Conservation (phyloP, 1,140 invertebrate genomes). For the Anoplophora glabripennis region DNA sequence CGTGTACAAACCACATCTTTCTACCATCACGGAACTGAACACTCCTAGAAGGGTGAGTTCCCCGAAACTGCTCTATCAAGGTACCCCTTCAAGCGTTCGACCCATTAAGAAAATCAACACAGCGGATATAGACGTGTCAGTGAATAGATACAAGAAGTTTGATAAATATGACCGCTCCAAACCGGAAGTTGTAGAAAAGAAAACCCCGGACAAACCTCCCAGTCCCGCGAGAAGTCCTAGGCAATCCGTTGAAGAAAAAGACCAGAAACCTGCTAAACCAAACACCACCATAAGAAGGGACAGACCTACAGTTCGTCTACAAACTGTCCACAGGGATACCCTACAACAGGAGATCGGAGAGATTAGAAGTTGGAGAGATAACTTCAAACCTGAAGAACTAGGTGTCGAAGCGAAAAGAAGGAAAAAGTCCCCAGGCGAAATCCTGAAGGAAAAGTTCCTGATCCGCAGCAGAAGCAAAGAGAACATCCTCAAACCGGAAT, state of each 20-base stretch:
- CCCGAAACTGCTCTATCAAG: conserved; percentile 48
- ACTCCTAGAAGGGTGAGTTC: conserved; percentile 50
- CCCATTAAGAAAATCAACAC: conserved; percentile 71
- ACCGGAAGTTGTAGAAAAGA: conserved; percentile 37
- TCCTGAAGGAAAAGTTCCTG: conserved; percentile 72
- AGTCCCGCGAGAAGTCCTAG: conserved; percentile 42
- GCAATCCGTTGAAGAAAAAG: conserved; percentile 22
- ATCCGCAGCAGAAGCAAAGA: conserved; percentile 60
- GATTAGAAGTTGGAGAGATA: conserved; percentile 57
- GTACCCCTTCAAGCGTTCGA: conserved; percentile 50
- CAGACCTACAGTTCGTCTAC: conserved; percentile 67
- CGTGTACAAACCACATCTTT: conserved; percentile 67
- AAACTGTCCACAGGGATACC: conserved; percentile 53
- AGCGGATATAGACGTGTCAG: conserved; percentile 77
- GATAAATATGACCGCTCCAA: conserved; percentile 34
- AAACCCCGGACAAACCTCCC: conserved; percentile 44
- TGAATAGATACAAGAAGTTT: conserved; percentile 55
- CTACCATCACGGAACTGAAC: conserved; percentile 66
- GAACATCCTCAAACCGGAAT: conserved; percentile 27
- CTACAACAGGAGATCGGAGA: conserved; percentile 42
- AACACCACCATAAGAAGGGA: conserved; percentile 64
- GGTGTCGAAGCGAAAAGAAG: conserved; percentile 38
- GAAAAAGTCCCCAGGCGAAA: conserved; percentile 65
- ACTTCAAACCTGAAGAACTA: conserved; percentile 55
- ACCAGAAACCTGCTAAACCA: conserved; percentile 34